Percentiles rank a stretch among this genome's conserved stretches.
Evolutionary conservation across 2,113 vertebrate species (phyloP).

Genomic region (Saimiri boliviensis): DNA sequence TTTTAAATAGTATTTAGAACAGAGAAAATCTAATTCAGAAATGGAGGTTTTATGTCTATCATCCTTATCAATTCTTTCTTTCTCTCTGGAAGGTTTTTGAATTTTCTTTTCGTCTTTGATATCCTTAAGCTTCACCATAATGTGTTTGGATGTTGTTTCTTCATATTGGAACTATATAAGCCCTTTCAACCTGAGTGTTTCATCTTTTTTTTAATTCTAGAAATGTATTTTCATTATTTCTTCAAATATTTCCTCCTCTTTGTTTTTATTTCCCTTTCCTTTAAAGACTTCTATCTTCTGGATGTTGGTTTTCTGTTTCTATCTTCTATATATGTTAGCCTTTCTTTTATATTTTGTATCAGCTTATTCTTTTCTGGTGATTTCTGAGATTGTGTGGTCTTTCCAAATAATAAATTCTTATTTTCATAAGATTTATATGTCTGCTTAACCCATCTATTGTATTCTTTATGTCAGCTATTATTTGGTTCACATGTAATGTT

Average conservation of each 20-base stretch:
- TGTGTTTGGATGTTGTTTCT: not conserved
- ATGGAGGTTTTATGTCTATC: not conserved
- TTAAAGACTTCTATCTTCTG: not conserved
- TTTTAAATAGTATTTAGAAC: not conserved
- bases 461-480: slow-evolving; percentile 4
- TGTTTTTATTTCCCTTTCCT: not conserved
- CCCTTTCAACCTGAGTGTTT: not conserved
- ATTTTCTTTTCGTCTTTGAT: not conserved
- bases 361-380: not conserved
- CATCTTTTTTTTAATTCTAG: not conserved
- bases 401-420: not conserved
- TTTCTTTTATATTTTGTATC: not conserved
- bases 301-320: not conserved
- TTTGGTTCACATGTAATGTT: not conserved
- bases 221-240: not conserved
- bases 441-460: not conserved
- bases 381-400: not conserved
- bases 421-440: not conserved
- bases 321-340: not conserved
- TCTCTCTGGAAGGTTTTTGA: not conserved
- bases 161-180: not conserved
- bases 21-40: not conserved
- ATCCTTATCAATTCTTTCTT: not conserved
- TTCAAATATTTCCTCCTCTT: not conserved
- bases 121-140: not conserved